Evolutionary conservation across 2,888 invertebrate genomes (phyloP), one percentile per base, ranked within the genome.

Genomic region (Melikaiella ostensackeni): DNA sequence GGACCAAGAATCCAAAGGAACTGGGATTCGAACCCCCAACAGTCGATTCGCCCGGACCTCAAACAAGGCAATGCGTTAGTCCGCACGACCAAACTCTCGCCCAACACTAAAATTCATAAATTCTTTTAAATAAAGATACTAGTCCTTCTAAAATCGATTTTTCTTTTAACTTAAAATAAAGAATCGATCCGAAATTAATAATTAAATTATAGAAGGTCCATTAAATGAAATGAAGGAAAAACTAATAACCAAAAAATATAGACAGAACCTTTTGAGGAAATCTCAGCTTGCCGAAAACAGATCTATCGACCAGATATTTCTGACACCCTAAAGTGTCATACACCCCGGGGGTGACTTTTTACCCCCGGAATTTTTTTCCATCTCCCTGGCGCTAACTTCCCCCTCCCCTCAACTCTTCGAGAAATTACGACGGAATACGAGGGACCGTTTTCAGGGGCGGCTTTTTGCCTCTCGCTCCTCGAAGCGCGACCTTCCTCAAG

Each of bases 381-480:
- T 30, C 24, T 19, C 27, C 27, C 46, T 8, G 70, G 50, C 70
- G 70, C 70, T 46, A 70, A 70, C 21, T 57, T 57, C 6, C 42
- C 42, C 27, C 46, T 50, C 50, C 24, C n/a, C 1, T 16, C 27
- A 9, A 19, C 30, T 70, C 33, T 35, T 42, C 73, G 79, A 79
- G 84, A 87, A 87, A 88, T 86, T 84, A 85, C 84, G 84, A 82
- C 84, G 86, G 85, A 86, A 87, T 88, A 85, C 83, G 83, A 84
- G 79, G 79, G 85, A 84, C 83, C 86, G 83, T 84, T 86, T 87
- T 86, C 86, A 87, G 89, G 89, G 89, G 89, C 89, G 86, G 85
- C 86, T 89, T 90, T 90, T 90, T 90, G 89, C 76, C 57, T 66
- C 74, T 42, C 50, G 64, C 77, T 79, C 78, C 77, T 46, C 57